Base-by-base conservation (phyloP, 2,113 vertebrate species). In the Chionis minor region DNA sequence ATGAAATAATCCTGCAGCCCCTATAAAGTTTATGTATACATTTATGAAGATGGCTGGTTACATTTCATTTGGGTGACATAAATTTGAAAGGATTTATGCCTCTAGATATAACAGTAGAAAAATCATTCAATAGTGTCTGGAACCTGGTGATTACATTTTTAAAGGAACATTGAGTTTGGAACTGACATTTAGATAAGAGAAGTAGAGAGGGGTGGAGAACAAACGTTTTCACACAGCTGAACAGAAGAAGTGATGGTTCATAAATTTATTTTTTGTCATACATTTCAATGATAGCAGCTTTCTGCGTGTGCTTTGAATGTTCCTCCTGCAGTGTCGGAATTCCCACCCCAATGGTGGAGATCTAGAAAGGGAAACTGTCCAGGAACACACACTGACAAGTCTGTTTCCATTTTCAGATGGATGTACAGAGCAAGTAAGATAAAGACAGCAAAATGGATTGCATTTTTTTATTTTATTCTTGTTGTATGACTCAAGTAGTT, bases 81-180 rank as follows among this genome's bases (percentile, higher is more conserved):
- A 84, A 93, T 93, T 92, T 92, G 79, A 90, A 94, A 95, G 72
- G 88, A 96, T 97, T 97, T 97, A 95, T 93, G 72, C 35, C 56
- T 96, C 47, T 77, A 94, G 88, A 62, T 96, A 38, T 63, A 96
- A 92, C 51, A 66, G 85, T 66, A 85, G 79, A 93, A 93, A 95
- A 95, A 72, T 94, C 92, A 81, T 96, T 95, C 94, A 90, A 4
- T 77, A 87, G 66, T 77, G 81, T 92, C 94, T 96, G 94, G 84
- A 96, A 91, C 92, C 91, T 82, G 78, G 67, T 96, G 96, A 97
- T 96, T 97, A 93, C 91, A 81, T 95, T 97, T 97, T 97, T 97
- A 97, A 95, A 96, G 92, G 91, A 94, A 90, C 78, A 91, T 91
- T 95, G 89, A 91, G 63, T 94, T 97, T 96, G 90, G 79, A 94